These are phyloP conservation scores for Lasioglossum malachurum DNA, from an alignment of 2,888 invertebrate genomes.

Conservation along the genomic window DNA sequence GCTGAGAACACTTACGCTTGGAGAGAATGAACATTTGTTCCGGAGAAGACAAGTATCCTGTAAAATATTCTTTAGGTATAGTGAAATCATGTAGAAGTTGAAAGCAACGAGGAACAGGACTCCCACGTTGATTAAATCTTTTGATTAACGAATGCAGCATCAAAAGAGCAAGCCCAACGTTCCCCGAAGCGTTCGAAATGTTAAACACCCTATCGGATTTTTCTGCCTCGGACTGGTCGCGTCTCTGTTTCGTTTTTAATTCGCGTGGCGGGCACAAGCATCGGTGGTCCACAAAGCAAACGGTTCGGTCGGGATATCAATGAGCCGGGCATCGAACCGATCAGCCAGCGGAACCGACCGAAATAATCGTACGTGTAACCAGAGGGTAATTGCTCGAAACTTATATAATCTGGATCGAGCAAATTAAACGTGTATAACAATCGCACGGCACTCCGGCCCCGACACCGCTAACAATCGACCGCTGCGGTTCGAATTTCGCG, in stretches of 20 bases:
- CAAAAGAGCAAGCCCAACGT: background rate
- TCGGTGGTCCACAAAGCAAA: background rate
- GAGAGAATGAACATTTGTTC: no score
- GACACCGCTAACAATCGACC: conserved; percentile 44
- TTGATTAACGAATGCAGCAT: background rate
- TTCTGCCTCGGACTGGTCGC: background rate
- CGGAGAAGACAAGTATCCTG: no score
- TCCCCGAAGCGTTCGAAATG: background rate
- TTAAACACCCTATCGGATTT: background rate
- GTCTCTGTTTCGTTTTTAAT: background rate
- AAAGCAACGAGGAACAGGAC: no score
- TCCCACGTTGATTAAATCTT: background rate
- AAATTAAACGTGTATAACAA: conserved; percentile 50
- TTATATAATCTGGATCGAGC: conserved; percentile 44
- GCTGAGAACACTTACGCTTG: no score
- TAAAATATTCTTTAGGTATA: no score
- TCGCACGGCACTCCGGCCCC: conserved; percentile 7
- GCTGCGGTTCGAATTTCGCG: conserved; percentile 38
- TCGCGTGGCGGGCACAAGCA: background rate
- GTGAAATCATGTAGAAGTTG: no score
- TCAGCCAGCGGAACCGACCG: background rate
- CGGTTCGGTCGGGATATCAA: background rate
- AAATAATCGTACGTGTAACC: conserved; percentile 34
- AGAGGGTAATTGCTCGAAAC: conserved; percentile 45
- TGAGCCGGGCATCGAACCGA: background rate